phyloP scores from a whole-genome alignment of 1,140 invertebrate genomes.

The Drosophila sechellia region DNA sequence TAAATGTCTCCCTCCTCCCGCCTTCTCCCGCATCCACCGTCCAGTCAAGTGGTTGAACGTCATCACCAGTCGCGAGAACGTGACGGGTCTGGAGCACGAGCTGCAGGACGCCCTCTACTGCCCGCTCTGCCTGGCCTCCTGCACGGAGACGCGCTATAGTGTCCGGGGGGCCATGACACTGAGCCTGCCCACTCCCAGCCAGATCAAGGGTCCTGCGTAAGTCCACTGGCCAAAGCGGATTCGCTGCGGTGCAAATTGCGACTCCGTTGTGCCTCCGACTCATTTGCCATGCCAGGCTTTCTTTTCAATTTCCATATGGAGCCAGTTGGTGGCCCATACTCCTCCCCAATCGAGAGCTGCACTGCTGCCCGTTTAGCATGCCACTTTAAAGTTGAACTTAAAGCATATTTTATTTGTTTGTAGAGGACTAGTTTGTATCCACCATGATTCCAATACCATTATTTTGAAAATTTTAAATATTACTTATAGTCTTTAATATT shows the following conservation, averaged over 20 bases:
- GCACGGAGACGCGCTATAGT: constrained; percentile 63
- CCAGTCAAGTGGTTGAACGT: constrained; percentile 83
- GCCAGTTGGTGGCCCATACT: not conserved
- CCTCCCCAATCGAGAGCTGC: not conserved
- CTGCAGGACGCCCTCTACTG: constrained; percentile 81
- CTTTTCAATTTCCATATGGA: constrained; percentile 40
- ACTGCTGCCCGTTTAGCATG: constrained; percentile 7
- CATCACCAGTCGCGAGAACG: constrained; percentile 71
- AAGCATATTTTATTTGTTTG: too few species aligned
- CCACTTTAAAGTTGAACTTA: not conserved
- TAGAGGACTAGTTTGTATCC: too few species aligned
- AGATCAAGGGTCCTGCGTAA: constrained; percentile 46
- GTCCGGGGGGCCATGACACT: constrained; percentile 65
- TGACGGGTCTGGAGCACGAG: constrained; percentile 77
- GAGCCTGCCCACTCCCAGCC: constrained; percentile 32
- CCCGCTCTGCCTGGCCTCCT: constrained; percentile 73
- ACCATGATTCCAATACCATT: too few species aligned
- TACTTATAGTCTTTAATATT: not conserved
- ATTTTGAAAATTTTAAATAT: too few species aligned
- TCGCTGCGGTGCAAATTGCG: constrained; percentile 36
- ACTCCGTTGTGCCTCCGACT: constrained; percentile 21
- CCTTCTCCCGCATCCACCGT: not conserved
- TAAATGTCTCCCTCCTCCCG: constrained; percentile 7
- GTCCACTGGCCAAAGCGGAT: constrained; percentile 30
- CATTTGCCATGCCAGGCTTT: constrained; percentile 16